A percentile compares a stretch with the other conserved stretches of the same genome.
phyloP scores from a whole-genome alignment of 2,888 invertebrate genomes.

The Zele albiditarsus region DNA sequence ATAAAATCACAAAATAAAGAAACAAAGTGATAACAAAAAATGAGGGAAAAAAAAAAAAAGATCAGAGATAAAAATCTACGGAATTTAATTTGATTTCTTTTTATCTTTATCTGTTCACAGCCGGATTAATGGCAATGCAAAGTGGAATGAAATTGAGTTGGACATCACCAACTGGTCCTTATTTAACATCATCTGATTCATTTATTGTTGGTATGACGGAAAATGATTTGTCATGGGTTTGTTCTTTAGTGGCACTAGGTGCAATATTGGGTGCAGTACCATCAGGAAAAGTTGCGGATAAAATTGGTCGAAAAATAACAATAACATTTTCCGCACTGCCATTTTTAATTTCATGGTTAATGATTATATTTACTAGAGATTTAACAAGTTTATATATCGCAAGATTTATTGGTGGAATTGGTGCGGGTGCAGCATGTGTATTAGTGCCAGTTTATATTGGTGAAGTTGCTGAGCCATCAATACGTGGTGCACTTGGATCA shows the following conservation, averaged over 20 bases:
- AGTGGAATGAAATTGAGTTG: constrained; percentile 65
- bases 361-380: constrained; percentile 62
- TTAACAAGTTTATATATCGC: constrained; percentile 58
- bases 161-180: constrained; percentile 64
- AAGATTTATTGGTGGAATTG: constrained; percentile 73
- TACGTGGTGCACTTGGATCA: constrained; percentile 74
- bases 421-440: constrained; percentile 70
- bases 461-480: constrained; percentile 74
- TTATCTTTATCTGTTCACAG: constrained; percentile 48
- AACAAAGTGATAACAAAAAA: neutral
- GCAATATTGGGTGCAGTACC: constrained; percentile 64
- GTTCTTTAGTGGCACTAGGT: constrained; percentile 62
- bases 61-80: neutral
- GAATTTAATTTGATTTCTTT: neutral
- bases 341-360: constrained; percentile 71
- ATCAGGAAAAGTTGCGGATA: constrained; percentile 64
- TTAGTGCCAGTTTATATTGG: constrained; percentile 74
- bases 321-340: constrained; percentile 60
- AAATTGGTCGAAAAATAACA: constrained; percentile 61
- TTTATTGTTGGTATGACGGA: constrained; percentile 56
- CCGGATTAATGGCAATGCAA: constrained; percentile 63
- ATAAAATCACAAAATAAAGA: neutral
- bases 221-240: constrained; percentile 60
- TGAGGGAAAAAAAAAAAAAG: neutral
- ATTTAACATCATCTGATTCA: constrained; percentile 53